Evolutionary conservation across 2,888 invertebrate genomes (phyloP).

Genomic region (Agapetus fuscipes): DNA sequence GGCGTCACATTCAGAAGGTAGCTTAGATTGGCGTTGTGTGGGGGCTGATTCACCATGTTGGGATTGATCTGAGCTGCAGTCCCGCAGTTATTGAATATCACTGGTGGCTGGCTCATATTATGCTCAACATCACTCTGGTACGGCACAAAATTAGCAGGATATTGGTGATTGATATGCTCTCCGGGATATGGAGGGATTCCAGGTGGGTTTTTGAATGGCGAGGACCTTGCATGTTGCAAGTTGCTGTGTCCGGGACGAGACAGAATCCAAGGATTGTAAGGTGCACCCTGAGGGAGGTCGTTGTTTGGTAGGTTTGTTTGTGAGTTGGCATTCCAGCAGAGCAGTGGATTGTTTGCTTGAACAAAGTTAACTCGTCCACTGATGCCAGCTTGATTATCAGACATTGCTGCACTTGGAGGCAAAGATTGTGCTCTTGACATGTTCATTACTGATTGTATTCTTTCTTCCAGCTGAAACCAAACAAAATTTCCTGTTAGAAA

Average conservation of each 20-base stretch:
- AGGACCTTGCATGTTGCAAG: neutral
- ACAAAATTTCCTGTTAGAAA: no score
- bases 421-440: conserved; percentile 18
- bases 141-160: conserved; percentile 24
- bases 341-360: conserved; percentile 7
- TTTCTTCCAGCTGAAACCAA: conserved; percentile 38
- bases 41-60: conserved; percentile 13
- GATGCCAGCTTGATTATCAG: neutral
- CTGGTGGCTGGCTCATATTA: conserved; percentile 12
- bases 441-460: conserved; percentile 20
- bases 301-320: conserved; percentile 24
- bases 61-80: conserved; percentile 12
- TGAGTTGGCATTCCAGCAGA: conserved; percentile 8
- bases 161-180: conserved; percentile 18
- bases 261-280: conserved; percentile 13
- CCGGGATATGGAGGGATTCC: conserved; percentile 13
- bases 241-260: conserved; percentile 1
- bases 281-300: conserved; percentile 8
- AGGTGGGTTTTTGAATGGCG: conserved; percentile 8
- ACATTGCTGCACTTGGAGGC: conserved; percentile 11
- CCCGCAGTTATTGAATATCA: conserved; percentile 13
- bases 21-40: conserved; percentile 21
- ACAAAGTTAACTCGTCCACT: conserved; percentile 13
- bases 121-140: no score
- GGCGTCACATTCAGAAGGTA: conserved; percentile 14